Conservation (phyloP, 2,888 invertebrate species). For the Dorcus parallelipipedus region DNA sequence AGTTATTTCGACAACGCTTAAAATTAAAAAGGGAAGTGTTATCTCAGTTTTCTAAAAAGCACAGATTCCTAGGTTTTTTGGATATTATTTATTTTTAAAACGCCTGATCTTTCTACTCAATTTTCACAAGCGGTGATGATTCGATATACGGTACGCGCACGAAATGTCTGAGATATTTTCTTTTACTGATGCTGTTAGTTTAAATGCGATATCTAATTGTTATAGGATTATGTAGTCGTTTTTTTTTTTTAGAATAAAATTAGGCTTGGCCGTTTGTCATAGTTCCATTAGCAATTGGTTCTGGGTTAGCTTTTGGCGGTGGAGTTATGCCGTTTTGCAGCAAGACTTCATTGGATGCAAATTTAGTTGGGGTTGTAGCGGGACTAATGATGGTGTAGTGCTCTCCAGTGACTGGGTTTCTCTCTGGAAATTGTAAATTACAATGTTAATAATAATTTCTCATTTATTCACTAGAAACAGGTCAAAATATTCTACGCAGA, state of each 20-base stretch:
- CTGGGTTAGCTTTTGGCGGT: constrained; percentile 25
- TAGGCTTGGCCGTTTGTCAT: constrained; percentile 33
- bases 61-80: no score
- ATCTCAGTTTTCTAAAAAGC: no score
- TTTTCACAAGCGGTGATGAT: not conserved
- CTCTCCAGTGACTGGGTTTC: constrained; percentile 49
- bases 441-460: not conserved
- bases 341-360: constrained; percentile 37
- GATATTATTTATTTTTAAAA: no score
- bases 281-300: constrained; percentile 25
- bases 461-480: no score
- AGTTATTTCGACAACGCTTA: no score
- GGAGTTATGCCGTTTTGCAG: constrained; percentile 28
- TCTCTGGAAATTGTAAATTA: constrained; percentile 33
- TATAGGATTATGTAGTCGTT: not conserved
- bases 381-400: constrained; percentile 42
- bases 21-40: no score
- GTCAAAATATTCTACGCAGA: no score
- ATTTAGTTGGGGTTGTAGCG: constrained; percentile 40
- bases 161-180: not conserved
- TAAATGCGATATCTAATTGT: not conserved
- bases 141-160: not conserved
- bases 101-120: no score
- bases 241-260: constrained; percentile 5
- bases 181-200: not conserved